Conservation (phyloP, 2,888 invertebrate genomes). For the Halictus quadricinctus region DNA sequence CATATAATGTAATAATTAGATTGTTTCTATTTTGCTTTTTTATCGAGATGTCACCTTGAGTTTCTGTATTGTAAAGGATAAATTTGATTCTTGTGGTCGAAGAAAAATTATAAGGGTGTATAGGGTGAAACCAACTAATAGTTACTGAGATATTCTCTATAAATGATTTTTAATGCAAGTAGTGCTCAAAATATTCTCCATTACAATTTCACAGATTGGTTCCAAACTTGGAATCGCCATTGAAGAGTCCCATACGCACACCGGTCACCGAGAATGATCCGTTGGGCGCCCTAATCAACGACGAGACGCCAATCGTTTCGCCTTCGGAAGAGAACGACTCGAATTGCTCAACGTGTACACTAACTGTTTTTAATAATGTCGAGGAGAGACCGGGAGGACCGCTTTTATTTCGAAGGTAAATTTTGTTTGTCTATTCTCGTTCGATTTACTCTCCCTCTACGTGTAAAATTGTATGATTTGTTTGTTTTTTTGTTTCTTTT, state of each 20-base stretch:
- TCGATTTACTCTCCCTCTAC: not conserved
- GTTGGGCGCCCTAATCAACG: constrained; percentile 88
- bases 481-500: constrained; percentile 13
- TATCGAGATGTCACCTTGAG: not conserved
- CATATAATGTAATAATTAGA: too few species aligned
- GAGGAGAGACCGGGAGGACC: constrained; percentile 81
- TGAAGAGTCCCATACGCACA: constrained; percentile 85
- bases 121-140: too few species aligned
- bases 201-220: constrained; percentile 64
- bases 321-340: constrained; percentile 81
- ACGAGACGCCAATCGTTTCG: constrained; percentile 81
- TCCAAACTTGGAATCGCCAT: constrained; percentile 77
- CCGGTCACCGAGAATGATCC: constrained; percentile 97
- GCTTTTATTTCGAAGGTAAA: constrained; percentile 79
- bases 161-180: too few species aligned
- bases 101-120: too few species aligned
- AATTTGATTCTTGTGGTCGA: too few species aligned
- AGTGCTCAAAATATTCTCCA: too few species aligned
- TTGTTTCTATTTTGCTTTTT: too few species aligned
- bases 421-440: not conserved
- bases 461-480: constrained; percentile 11
- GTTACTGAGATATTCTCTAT: too few species aligned
- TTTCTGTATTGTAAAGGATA: not conserved
- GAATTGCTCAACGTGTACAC: constrained; percentile 81
- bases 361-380: constrained; percentile 79